Conservation (phyloP, 1,140 invertebrate genomes). For the Aculops lycopersici region DNA sequence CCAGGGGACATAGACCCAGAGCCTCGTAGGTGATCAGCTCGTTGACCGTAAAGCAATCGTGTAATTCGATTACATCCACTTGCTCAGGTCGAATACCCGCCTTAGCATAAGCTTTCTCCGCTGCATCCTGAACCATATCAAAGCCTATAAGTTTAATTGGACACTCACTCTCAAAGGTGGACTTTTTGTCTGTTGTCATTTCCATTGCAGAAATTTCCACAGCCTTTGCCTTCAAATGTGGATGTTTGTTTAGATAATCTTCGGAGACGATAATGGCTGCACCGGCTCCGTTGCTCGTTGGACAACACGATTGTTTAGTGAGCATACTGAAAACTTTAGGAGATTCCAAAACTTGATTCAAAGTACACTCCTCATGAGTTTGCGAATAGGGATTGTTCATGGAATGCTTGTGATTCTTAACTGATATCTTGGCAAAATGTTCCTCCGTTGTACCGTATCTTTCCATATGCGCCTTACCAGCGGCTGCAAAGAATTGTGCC, state of each 20-base stretch:
- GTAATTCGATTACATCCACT: constrained; percentile 86
- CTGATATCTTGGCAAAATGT: constrained; percentile 85
- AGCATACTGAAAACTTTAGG: constrained; percentile 52
- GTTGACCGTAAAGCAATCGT: constrained; percentile 94
- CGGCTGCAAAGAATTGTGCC: constrained; percentile 87
- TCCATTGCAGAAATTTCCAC: constrained; percentile 85
- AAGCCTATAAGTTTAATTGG: constrained; percentile 67
- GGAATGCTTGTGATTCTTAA: constrained; percentile 89
- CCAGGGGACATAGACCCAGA: constrained; percentile 56
- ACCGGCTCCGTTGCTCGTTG: constrained; percentile 78
- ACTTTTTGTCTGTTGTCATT: constrained; percentile 62
- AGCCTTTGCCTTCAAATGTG: constrained; percentile 40
- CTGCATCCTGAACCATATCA: constrained; percentile 69
- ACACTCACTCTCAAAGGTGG: constrained; percentile 48
- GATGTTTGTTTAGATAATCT: constrained; percentile 47
- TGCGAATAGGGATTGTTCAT: constrained; percentile 82
- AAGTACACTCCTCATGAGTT: constrained; percentile 50
- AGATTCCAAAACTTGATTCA: constrained; percentile 58
- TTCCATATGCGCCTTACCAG: constrained; percentile 79
- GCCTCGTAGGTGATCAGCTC: constrained; percentile 93
- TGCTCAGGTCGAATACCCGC: constrained; percentile 37
- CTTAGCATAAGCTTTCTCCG: constrained; percentile 41
- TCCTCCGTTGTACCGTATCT: constrained; percentile 71
- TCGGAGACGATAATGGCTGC: constrained; percentile 65
- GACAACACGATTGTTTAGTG: constrained; percentile 82